Base-by-base conservation (phyloP, 2,797 vertebrate genomes). In the Centropyge bicolor region DNA sequence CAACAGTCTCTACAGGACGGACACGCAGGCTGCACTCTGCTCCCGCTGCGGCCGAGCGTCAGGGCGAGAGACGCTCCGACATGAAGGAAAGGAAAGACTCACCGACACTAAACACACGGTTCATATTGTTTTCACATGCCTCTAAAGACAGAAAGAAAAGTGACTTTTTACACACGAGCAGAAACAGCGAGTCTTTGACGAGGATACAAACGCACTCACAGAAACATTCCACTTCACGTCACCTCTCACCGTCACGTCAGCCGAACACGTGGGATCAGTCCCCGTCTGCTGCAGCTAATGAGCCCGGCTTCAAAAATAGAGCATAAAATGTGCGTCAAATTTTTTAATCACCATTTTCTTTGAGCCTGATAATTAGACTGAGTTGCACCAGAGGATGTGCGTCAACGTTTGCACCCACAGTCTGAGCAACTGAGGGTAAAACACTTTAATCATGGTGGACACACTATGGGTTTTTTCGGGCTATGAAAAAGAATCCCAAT, bases 101-200 rank as follows among this genome's bases (percentile, higher is more conserved):
- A 61, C 71, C 68, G 70, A 87, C 72, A 88, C 76, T 59, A 87
- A 86, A 81, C 64, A 83, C 81, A 56, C n/a, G 20, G 66, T 71
- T 84, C 71, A 55, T 70, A 65, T 73, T 7, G 9, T 74, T 76
- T 84, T 77, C 75, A 80, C 89, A 86, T 87, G 80, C 86, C 77
- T 77, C 75, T 60, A 22, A 66, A 83, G 78, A 91, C 79, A 61
- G 13, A 79, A 59, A 85, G 31, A 16, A 79, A 59, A 59, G 57
- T 19, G 59, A 80, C 46, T 62, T 72, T 62, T 59, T 64, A 82
- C 73, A 72, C 7, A 88, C 72, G 16, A 74, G 81, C 82, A 86
- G 76, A 86, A 89, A 90, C 75, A 76, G 14, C 9, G 8, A 84
- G 63, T 80, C 59, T 74, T 73, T 62, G 70, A 79, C 66, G 6